Percentiles rank a stretch among this genome's conserved stretches.
These are phyloP conservation scores for Marmota flaviventris DNA, from an alignment of 2,113 vertebrate genomes.

Conservation along the genomic window DNA sequence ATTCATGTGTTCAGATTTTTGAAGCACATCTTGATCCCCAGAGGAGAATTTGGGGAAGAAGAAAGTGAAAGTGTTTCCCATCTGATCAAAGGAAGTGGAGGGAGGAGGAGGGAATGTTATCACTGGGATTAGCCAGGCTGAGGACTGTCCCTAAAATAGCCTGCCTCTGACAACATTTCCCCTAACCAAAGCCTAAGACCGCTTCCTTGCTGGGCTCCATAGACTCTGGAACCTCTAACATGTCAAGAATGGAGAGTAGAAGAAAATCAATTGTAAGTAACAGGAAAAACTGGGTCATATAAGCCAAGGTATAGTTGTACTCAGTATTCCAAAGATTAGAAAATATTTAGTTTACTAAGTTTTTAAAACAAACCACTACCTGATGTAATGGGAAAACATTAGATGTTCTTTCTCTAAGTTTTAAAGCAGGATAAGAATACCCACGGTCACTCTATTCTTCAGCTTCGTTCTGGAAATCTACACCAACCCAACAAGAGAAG, in stretches of 20 bases:
- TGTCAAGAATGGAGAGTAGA: not conserved
- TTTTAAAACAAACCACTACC: conserved; percentile 11
- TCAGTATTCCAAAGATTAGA: not conserved
- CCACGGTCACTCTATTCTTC: not conserved
- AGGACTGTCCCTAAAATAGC: not conserved
- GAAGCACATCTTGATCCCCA: not conserved
- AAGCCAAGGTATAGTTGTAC: not conserved
- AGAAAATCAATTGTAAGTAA: not conserved
- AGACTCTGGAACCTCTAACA: not conserved
- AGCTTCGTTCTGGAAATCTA: not conserved
- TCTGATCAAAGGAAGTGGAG: not conserved
- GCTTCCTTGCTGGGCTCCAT: not conserved
- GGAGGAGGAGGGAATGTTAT: not conserved
- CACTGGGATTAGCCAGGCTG: not conserved
- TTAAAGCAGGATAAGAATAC: not conserved
- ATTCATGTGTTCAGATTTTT: not conserved
- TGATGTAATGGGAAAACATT: not conserved
- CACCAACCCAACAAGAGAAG: not conserved
- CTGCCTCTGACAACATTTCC: not conserved
- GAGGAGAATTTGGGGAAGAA: not conserved
- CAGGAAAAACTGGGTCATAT: not conserved
- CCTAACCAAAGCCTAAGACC: not conserved
- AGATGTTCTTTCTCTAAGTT: not conserved
- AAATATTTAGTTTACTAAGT: not conserved
- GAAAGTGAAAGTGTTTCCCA: conserved; percentile 18